Base-by-base conservation (phyloP, 2,888 invertebrate species). In the Drosophila formosana region DNA sequence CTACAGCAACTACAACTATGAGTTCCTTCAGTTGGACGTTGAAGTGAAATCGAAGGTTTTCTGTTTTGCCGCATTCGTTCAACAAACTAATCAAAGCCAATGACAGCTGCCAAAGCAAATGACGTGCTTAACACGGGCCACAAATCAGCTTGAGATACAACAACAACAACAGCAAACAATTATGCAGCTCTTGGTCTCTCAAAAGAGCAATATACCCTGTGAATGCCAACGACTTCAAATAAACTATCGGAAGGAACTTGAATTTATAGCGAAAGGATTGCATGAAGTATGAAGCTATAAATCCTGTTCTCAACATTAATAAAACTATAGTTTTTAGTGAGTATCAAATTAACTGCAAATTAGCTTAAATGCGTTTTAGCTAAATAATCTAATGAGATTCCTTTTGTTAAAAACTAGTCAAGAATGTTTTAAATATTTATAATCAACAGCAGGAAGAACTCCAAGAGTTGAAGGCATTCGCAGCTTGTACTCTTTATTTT, bases 51-150 rank as follows among this genome's bases (percentile, higher is more conserved):
- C 83, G 86, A 82, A 82, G 86, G 80, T 71, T 71, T 69, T 46
- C 58, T 25, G 45, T 50, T n/a, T 32, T 28, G 58, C 46, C 65
- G 55, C 43, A 53, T 66, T 32, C 74, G 71, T 79, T 82, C 78
- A 73, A 75, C 78, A 82, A 72, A 82, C 82, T 75, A 82, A 82
- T 82, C 82, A 85, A 75, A 78, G 84, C 80, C 70, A 82, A 72
- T 85, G 82, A 82, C 82, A 82, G 86, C 82, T 85, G 82, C 72
- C 82, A 66, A 64, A 71, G 62, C 61, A 66, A 84, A 66, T 76
- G 73, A 64, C 73, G 61, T 64, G 77, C 69, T 76, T 64, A 67
- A 69, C 71, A 62, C 61, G 63, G 78, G 66, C 51, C 66, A 58
- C 25, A 68, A 75, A 75, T 64, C 69, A 30, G 50, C 46, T 37